Conservation (phyloP, 2,888 invertebrate species). For the Morpho helenor region DNA sequence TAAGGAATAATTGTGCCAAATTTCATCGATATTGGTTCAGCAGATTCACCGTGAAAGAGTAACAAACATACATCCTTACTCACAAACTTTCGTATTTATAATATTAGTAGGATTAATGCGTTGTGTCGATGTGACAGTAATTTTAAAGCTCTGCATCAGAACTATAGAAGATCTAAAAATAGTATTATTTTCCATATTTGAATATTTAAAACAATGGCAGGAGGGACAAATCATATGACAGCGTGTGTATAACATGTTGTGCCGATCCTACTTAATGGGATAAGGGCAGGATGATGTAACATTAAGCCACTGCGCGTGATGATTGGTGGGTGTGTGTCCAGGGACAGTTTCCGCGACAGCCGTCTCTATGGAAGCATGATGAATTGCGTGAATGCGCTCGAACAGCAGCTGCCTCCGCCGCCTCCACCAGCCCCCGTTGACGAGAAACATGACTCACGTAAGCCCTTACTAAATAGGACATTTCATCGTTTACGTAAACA, state of each 20-base stretch:
- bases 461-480: conserved; percentile 35
- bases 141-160: too few species aligned
- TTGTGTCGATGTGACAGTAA: too few species aligned
- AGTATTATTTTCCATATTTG: background rate
- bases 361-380: conserved; percentile 96
- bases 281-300: background rate
- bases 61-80: too few species aligned
- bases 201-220: conserved; percentile 1
- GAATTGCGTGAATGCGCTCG: conserved; percentile 96
- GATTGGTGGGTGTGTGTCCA: conserved; percentile 51
- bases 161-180: background rate
- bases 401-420: conserved; percentile 90
- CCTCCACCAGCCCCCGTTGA: conserved; percentile 71
- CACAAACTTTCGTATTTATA: too few species aligned
- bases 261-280: too few species aligned
- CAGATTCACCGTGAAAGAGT: too few species aligned
- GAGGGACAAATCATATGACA: background rate
- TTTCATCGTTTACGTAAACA: too few species aligned
- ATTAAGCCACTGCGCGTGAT: conserved; percentile 16
- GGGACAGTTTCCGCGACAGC: conserved; percentile 94
- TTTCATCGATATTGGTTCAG: too few species aligned
- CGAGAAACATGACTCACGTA: conserved; percentile 74
- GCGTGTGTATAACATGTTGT: too few species aligned
- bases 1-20: too few species aligned
- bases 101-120: too few species aligned